Evolutionary conservation across 2,113 vertebrate genomes (phyloP).

Genomic region (Scalopus aquaticus): DNA sequence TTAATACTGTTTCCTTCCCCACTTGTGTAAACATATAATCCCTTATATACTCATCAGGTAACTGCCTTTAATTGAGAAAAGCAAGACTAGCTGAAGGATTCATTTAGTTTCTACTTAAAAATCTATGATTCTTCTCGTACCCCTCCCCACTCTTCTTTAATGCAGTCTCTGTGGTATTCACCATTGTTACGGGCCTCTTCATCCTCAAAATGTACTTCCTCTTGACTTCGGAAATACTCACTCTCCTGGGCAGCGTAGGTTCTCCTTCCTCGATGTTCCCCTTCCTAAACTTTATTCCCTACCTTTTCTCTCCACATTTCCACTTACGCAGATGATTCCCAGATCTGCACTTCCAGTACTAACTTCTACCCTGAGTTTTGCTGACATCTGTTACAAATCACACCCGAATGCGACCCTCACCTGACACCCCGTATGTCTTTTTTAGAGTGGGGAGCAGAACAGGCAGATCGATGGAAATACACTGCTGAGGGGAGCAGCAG

Average conservation of each 20-base stretch:
- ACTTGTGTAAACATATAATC: background rate
- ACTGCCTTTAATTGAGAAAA: background rate
- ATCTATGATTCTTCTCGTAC: background rate
- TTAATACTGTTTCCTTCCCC: background rate
- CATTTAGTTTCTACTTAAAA: background rate
- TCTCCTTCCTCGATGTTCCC: background rate
- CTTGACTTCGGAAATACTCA: background rate
- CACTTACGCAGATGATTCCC: background rate
- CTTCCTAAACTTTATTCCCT: background rate
- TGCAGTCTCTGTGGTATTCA: background rate
- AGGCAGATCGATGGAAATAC: too few species aligned
- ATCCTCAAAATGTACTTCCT: background rate
- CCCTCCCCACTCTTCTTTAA: background rate
- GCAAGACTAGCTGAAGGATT: background rate
- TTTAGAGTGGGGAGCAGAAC: too few species aligned
- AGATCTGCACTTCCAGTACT: background rate
- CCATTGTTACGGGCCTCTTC: background rate
- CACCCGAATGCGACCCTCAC: background rate
- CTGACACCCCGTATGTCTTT: background rate
- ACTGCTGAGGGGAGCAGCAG: too few species aligned
- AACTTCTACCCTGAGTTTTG: background rate
- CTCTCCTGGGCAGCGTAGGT: background rate
- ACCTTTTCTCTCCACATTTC: background rate
- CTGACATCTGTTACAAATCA: background rate
- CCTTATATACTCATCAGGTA: background rate